Conservation (phyloP, 64 coral and sea anemone genomes). For the Actinia tenebrosa region DNA sequence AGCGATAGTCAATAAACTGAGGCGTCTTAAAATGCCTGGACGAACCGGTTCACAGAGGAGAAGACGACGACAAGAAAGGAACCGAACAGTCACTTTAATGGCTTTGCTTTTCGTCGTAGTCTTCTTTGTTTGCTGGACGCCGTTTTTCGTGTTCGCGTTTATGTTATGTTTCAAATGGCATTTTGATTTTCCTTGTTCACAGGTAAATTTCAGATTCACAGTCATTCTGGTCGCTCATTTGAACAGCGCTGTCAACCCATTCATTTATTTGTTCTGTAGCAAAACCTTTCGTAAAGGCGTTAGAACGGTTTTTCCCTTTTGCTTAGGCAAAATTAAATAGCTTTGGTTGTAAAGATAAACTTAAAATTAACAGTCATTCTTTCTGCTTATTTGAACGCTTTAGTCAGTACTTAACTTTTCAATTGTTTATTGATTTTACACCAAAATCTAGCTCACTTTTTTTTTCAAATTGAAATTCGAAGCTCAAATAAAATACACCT, state of each 20-base stretch:
- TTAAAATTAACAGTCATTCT: too few species aligned
- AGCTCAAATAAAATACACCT: too few species aligned
- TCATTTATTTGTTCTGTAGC: constrained; percentile 23
- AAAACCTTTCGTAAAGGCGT: constrained; percentile 25
- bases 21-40: background rate
- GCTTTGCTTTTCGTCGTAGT: background rate
- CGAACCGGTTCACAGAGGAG: background rate
- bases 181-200: constrained; percentile 17
- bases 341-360: background rate
- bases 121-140: background rate
- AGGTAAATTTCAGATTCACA: constrained; percentile 19
- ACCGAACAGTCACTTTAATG: constrained; percentile 16
- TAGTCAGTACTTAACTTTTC: too few species aligned
- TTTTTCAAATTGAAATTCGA: too few species aligned
- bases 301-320: background rate
- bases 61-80: constrained; percentile 1
- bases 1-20: background rate
- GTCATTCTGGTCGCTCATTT: constrained; percentile 15
- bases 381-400: too few species aligned
- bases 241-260: constrained; percentile 23
- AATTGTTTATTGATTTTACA: too few species aligned
- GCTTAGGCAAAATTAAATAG: background rate
- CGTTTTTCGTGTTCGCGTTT: constrained; percentile 24
- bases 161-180: constrained; percentile 22
- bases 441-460: too few species aligned